Evolutionary conservation across 2,888 invertebrate species (phyloP).

Genomic region (Tetrapedia diversipes): DNA sequence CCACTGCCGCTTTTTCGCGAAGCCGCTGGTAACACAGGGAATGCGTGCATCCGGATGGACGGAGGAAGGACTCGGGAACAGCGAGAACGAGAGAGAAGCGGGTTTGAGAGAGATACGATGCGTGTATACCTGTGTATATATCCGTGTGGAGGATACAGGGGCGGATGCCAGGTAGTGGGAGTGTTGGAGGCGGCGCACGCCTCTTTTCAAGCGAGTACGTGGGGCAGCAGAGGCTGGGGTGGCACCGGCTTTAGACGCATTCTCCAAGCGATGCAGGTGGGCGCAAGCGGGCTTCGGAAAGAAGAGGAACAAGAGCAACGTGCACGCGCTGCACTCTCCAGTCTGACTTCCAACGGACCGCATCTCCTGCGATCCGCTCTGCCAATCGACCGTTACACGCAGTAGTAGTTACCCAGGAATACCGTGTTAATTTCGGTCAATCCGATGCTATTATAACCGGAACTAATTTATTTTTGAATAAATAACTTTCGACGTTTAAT

Average conservation of each 20-base stretch:
- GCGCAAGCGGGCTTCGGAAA: constrained; percentile 53
- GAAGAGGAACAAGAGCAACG: constrained; percentile 55
- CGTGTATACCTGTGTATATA: constrained; percentile 29
- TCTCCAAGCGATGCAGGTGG: constrained; percentile 71
- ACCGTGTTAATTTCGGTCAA: not conserved
- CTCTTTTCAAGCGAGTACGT: constrained; percentile 69
- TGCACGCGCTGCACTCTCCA: constrained; percentile 68
- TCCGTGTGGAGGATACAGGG: constrained; percentile 69
- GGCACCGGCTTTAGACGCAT: constrained; percentile 62
- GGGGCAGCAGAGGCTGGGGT: constrained; percentile 64
- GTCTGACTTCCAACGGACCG: constrained; percentile 70
- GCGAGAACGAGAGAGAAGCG: constrained; percentile 11
- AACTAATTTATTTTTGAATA: no score
- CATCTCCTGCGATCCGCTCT: constrained; percentile 32
- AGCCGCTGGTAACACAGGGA: constrained; percentile 58
- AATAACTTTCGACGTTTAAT: no score
- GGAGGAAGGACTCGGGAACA: constrained; percentile 43
- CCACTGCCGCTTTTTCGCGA: constrained; percentile 66
- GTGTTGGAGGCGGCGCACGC: constrained; percentile 75
- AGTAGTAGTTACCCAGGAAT: not conserved
- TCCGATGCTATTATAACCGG: no score
- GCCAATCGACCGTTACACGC: not conserved
- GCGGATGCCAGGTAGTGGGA: constrained; percentile 73
- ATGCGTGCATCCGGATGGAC: constrained; percentile 53
- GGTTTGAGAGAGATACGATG: constrained; percentile 18